A percentile compares a stretch with the other conserved stretches of the same genome.
Conservation (phyloP, 2,888 invertebrate species). For the Aleiodes testaceus region DNA sequence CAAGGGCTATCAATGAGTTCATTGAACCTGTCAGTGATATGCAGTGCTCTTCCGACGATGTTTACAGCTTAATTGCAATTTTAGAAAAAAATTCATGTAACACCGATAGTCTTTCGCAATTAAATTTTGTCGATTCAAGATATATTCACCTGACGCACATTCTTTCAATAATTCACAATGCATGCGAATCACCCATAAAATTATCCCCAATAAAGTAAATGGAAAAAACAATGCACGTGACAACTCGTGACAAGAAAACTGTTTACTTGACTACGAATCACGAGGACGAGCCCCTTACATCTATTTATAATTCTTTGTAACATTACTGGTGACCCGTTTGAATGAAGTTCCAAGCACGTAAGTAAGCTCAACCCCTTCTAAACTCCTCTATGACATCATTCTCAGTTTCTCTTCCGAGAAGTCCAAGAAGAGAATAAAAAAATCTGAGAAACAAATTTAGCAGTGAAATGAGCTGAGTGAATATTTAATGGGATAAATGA, state of each 20-base stretch:
- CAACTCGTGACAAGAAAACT: conserved; percentile 6
- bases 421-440: no score
- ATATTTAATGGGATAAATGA: no score
- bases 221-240: conserved; percentile 9
- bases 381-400: conserved; percentile 8
- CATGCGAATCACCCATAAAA: no score
- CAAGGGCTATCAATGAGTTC: conserved; percentile 25
- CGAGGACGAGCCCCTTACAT: conserved; percentile 25
- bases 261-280: conserved; percentile 14
- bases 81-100: conserved; percentile 44
- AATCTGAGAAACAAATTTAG: no score
- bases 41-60: background rate
- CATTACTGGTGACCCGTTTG: conserved; percentile 27
- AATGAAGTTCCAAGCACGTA: conserved; percentile 13
- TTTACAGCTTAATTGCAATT: no score
- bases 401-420: background rate
- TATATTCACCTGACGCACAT: background rate
- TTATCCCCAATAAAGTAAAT: background rate
- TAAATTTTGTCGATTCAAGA: background rate
- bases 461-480: no score
- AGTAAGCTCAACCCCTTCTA: conserved; percentile 1
- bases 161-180: background rate
- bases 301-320: conserved; percentile 37
- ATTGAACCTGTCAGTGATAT: conserved; percentile 5
- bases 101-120: conserved; percentile 50